Conservation (phyloP, 2,113 vertebrate genomes). For the Rhizomys pruinosus region DNA sequence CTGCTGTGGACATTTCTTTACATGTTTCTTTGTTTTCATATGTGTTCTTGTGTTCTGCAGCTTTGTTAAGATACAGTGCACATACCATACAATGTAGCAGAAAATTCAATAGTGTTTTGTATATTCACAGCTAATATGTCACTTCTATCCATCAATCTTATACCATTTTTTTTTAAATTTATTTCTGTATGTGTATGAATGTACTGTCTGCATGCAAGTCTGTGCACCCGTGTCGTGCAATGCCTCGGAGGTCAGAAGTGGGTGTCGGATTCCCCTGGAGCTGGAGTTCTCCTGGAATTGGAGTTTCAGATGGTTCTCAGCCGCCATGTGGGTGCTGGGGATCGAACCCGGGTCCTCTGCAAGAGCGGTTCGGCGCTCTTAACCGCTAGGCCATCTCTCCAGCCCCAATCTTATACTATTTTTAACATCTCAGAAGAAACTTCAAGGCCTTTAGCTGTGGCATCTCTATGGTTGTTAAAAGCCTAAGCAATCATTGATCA, state of each 20-base stretch:
- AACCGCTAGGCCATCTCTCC: no score
- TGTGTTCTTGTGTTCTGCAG: background rate
- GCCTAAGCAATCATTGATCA: background rate
- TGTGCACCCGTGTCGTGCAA: no score
- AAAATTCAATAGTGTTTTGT: background rate
- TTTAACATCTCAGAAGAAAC: background rate
- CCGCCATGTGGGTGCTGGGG: no score
- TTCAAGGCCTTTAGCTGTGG: background rate
- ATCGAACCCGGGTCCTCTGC: no score
- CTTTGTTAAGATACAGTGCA: background rate
- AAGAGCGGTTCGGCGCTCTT: no score
- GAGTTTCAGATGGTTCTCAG: no score
- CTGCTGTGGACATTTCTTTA: background rate
- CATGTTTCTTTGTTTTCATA: background rate
- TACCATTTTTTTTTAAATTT: background rate
- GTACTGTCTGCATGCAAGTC: no score
- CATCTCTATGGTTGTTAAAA: background rate
- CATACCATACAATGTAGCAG: rapidly evolving
- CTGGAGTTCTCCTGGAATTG: no score
- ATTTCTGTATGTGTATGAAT: no score
- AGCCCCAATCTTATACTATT: background rate
- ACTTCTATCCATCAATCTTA: background rate
- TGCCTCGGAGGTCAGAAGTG: no score
- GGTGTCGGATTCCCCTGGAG: no score
- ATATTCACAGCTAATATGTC: background rate